Evolutionary conservation across 2,113 vertebrate species (phyloP).

Genomic region (western clawed frog (Xenopus tropicalis)): DNA sequence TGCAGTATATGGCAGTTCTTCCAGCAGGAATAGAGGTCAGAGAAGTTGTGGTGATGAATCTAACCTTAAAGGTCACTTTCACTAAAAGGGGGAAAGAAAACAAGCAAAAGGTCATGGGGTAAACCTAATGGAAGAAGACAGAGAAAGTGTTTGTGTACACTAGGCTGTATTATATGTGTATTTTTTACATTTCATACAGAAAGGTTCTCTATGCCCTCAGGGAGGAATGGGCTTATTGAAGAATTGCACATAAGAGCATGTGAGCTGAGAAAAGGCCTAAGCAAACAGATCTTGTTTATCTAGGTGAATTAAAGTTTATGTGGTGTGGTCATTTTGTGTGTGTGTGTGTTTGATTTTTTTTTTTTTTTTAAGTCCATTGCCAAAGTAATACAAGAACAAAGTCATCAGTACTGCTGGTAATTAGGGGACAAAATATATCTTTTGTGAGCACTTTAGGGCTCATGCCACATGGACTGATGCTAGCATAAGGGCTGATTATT

Average conservation of each 20-base stretch:
- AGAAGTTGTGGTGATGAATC: constrained; percentile 16
- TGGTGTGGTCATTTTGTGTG: constrained; percentile 48
- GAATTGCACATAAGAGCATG: constrained; percentile 45
- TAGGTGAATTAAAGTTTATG: constrained; percentile 51
- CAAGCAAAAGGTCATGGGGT: constrained; percentile 54
- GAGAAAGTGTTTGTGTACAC: constrained; percentile 49
- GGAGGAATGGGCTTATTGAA: constrained; percentile 47
- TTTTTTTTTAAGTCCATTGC: background rate
- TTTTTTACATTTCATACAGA: constrained; percentile 52
- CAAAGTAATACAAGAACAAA: constrained; percentile 31
- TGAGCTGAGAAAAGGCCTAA: constrained; percentile 52
- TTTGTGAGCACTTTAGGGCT: no score
- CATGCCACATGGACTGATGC: no score
- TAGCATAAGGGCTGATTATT: no score
- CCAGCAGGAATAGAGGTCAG: constrained; percentile 1
- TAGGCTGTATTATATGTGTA: constrained; percentile 48
- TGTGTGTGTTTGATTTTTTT: constrained; percentile 6
- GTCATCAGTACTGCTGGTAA: constrained; percentile 2
- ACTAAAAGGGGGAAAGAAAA: constrained; percentile 51
- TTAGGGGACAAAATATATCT: background rate
- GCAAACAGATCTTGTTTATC: constrained; percentile 54
- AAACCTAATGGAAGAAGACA: constrained; percentile 37
- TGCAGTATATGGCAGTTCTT: background rate
- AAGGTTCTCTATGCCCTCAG: constrained; percentile 45
- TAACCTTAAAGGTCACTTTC: constrained; percentile 50